Percentiles rank a stretch among this genome's conserved stretches.
Conservation (phyloP, 2,113 vertebrate genomes). For the Kobus ellipsiprymnus region DNA sequence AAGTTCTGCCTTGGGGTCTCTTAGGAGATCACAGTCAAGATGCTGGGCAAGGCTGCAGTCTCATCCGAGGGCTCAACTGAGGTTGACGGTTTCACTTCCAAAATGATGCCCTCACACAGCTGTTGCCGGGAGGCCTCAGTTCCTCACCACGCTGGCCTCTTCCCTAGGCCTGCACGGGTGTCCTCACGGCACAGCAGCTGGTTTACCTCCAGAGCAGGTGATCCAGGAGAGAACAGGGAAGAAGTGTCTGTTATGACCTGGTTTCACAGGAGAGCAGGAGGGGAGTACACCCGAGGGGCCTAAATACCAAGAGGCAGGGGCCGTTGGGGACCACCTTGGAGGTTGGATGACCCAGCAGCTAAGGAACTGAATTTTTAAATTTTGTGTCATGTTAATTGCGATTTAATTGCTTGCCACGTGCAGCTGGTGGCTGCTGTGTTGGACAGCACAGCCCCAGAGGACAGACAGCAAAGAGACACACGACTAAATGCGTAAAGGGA, state of each 20-base stretch:
- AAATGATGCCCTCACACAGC: fast-evolving
- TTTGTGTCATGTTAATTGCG: not conserved
- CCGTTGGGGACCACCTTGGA: fast-evolving
- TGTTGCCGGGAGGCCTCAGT: not conserved
- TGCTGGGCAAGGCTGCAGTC: not conserved
- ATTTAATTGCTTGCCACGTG: fast-evolving
- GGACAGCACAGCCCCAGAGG: not conserved
- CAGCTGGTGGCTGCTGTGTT: fast-evolving
- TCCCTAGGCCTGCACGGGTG: too few relatives aligned
- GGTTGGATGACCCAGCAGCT: too few relatives aligned
- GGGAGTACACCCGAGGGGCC: fast-evolving
- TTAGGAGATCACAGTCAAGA: fast-evolving
- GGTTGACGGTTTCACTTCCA: fast-evolving
- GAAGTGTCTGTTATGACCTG: fast-evolving
- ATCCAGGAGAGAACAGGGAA: not conserved
- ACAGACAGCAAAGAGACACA: not conserved
- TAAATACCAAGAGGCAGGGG: not conserved
- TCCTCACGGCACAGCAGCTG: fast-evolving
- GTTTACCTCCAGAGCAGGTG: fast-evolving
- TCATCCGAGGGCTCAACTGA: not conserved
- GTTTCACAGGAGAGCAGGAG: not conserved
- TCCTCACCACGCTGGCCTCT: not conserved
- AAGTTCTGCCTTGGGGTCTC: not conserved
- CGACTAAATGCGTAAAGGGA: fast-evolving
- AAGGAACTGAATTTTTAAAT: not conserved